Base-by-base conservation (phyloP, 2,113 vertebrate species). In the Sebastes schlegelii region DNA sequence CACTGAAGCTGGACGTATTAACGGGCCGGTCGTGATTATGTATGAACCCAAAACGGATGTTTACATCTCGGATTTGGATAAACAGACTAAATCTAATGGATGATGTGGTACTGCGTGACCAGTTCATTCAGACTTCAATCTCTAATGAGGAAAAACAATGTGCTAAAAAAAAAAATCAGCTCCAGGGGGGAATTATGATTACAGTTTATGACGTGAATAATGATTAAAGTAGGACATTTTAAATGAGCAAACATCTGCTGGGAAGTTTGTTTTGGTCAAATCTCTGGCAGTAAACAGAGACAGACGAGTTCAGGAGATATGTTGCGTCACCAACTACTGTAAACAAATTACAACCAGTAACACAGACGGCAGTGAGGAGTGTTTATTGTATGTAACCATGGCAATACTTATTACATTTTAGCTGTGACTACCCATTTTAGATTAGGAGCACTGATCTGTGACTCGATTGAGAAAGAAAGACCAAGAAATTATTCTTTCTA, bases 61-160 rank as follows among this genome's bases (percentile, higher is more conserved):
- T 92, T 92, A 92, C 51, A 74, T 87, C 82, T 65, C 3, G 2
- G 88, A 88, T 88, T 80, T 83, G 74, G 73, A 80, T 72, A 61
- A 90, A 90, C 49, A 76, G 7, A 13, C 75, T 72, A 64, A 79
- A 87, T 83, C 81, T 80, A 71, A 80, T 83, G 80, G 48, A 62
- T 71, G 57, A 62, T 71, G 57, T 58, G 51, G 88, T 51, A 42
- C 23, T n/a, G 16, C 17, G 13, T 19, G n/a, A 79, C 6, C 16
- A 19, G 42, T 76, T 57, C 8, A 78, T 66, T 81, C 21, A 64
- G 34, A 40, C 13, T 66, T 75, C 48, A 62, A 12, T 13, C 10
- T 26, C 13, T 3, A 61, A 54, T 65, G 45, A 77, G 19, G 74
- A 78, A 78, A 89, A 85, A 85, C 66, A 84, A 83, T 26, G 19